Evolutionary conservation across 2,888 invertebrate species (phyloP).

Genomic region (Cyclophora punctaria): DNA sequence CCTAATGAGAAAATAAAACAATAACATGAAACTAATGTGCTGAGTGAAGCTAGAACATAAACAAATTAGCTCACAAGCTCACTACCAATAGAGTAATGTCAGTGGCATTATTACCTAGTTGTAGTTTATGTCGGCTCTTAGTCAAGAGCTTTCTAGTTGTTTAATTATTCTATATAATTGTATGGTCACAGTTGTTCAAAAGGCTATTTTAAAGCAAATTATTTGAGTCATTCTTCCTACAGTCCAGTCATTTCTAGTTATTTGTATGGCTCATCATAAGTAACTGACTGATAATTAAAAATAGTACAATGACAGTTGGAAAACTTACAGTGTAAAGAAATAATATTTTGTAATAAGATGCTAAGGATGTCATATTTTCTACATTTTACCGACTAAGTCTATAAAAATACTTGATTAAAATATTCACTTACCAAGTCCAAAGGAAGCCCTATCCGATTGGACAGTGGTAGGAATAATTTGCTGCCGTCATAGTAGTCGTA

Average conservation of each 20-base stretch:
- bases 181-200: background rate
- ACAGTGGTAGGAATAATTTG: constrained; percentile 80
- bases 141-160: background rate
- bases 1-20: constrained; percentile 72
- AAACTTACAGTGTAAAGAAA: background rate
- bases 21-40: constrained; percentile 33
- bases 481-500: constrained; percentile 81
- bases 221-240: background rate
- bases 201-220: constrained; percentile 2
- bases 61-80: constrained; percentile 14
- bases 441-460: constrained; percentile 80
- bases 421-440: constrained; percentile 83
- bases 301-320: background rate
- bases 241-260: no score
- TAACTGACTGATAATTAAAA: background rate
- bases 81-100: constrained; percentile 3
- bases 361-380: no score
- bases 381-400: no score
- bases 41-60: constrained; percentile 15
- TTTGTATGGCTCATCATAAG: background rate
- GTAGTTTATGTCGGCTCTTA: background rate
- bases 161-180: background rate
- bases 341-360: background rate
- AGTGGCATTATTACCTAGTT: background rate
- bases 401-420: background rate